Percentiles rank a stretch among this genome's conserved stretches.
phyloP scores from a whole-genome alignment of 2,113 vertebrate genomes.

The Microcebus ravelobensis region DNA sequence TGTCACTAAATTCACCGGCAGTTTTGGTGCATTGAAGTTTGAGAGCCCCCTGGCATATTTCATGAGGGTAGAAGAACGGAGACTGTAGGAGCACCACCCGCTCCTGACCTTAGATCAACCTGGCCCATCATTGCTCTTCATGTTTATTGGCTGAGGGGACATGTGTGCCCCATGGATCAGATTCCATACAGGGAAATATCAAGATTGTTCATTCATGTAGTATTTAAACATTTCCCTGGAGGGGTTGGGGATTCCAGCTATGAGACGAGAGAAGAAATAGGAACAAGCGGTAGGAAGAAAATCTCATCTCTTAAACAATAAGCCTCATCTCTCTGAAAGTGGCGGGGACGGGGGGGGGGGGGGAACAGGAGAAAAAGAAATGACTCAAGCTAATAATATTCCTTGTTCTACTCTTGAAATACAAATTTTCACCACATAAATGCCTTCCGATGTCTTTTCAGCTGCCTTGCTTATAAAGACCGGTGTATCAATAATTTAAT shows the following conservation, averaged over 20 bases:
- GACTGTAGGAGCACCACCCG: neutral
- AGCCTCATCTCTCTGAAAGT: conserved; percentile 22
- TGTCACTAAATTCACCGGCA: neutral
- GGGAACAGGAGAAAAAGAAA: neutral
- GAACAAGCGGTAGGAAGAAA: neutral
- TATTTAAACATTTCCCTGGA: conserved; percentile 39
- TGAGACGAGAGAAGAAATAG: neutral
- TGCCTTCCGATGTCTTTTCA: neutral
- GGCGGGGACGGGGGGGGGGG: too few relatives aligned
- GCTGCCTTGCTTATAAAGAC: neutral
- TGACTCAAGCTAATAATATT: neutral
- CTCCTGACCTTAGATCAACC: neutral
- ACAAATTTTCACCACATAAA: conserved; percentile 11
- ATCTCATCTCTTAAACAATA: conserved; percentile 44
- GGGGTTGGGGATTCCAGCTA: neutral
- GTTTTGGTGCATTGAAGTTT: neutral
- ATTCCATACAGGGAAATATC: neutral
- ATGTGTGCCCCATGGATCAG: neutral
- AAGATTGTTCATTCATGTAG: neutral
- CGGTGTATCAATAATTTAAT: conserved; percentile 14
- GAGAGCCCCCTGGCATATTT: neutral
- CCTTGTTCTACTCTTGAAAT: conserved; percentile 11
- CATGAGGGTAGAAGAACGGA: neutral
- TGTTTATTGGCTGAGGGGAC: neutral
- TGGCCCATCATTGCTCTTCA: neutral